Evolutionary conservation across 2,113 vertebrate species (phyloP).

Genomic region (Paraplagusia blochii): DNA sequence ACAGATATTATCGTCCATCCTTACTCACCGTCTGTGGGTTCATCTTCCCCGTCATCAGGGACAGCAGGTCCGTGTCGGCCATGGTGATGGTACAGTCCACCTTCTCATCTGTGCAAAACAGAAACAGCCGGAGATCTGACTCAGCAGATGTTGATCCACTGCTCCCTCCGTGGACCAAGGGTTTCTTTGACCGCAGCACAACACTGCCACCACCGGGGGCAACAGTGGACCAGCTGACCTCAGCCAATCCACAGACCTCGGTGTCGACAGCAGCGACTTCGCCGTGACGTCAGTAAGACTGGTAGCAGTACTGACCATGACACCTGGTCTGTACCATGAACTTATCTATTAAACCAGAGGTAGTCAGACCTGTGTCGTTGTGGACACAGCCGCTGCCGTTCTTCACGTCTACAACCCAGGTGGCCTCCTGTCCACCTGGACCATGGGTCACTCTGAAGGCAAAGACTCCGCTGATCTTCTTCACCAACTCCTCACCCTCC

Average conservation of each 20-base stretch:
- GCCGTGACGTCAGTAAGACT: too few relatives aligned
- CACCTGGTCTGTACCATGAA: too few relatives aligned
- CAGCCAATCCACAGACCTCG: too few relatives aligned
- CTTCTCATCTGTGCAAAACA: slow-evolving; percentile 79
- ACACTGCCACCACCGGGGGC: too few relatives aligned
- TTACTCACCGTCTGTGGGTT: slow-evolving; percentile 92
- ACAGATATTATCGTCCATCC: too few relatives aligned
- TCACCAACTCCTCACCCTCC: slow-evolving; percentile 92
- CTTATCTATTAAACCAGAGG: too few relatives aligned
- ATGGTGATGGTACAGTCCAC: slow-evolving; percentile 89
- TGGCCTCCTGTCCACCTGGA: slow-evolving; percentile 87
- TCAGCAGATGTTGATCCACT: too few relatives aligned
- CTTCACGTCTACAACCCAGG: slow-evolving; percentile 94
- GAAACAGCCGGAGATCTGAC: neutral
- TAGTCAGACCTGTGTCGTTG: slow-evolving; percentile 81
- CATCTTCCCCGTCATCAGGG: slow-evolving; percentile 92
- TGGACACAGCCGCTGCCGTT: slow-evolving; percentile 87
- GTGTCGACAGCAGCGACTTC: too few relatives aligned
- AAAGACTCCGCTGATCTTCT: slow-evolving; percentile 94
- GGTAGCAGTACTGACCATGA: too few relatives aligned
- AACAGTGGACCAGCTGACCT: too few relatives aligned
- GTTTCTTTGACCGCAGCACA: too few relatives aligned
- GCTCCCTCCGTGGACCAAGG: too few relatives aligned
- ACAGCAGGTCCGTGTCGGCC: slow-evolving; percentile 84
- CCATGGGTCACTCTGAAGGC: slow-evolving; percentile 94